Evolutionary conservation across 2,888 invertebrate genomes (phyloP).

Genomic region (Brachyopa scutellaris): DNA sequence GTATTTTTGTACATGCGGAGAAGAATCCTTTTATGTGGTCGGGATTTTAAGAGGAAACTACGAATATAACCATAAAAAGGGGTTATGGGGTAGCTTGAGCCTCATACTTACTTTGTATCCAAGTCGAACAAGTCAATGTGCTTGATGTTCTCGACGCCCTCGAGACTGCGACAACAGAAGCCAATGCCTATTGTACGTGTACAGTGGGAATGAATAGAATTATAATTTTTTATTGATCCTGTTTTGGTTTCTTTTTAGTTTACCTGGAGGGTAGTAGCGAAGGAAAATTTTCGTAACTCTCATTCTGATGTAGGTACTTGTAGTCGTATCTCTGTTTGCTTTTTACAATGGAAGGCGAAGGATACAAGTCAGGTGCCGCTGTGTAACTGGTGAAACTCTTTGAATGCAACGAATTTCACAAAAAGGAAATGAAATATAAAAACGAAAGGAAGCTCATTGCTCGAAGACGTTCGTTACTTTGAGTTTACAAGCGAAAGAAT

Average conservation of each 20-base stretch:
- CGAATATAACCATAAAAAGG: conserved; percentile 43
- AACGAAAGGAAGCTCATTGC: conserved; percentile 18
- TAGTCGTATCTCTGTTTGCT: too few relatives aligned
- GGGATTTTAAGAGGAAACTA: not conserved
- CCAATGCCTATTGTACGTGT: conserved; percentile 85
- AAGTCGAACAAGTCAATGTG: conserved; percentile 86
- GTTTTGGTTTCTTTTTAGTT: conserved; percentile 19
- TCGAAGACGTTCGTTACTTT: conserved; percentile 37
- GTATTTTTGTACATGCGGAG: conserved; percentile 7
- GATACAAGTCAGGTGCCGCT: conserved; percentile 35
- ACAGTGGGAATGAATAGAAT: conserved; percentile 8
- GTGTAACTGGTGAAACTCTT: conserved; percentile 2
- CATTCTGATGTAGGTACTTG: conserved; percentile 81
- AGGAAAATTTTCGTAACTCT: conserved; percentile 87
- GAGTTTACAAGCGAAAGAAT: not conserved
- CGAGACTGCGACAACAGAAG: conserved; percentile 85
- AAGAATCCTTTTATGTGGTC: conserved; percentile 4
- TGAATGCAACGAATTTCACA: conserved; percentile 31
- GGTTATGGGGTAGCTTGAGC: too few relatives aligned
- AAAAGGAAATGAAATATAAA: conserved; percentile 17
- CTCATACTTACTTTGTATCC: conserved; percentile 83
- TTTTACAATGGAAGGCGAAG: not conserved
- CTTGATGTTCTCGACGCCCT: conserved; percentile 84
- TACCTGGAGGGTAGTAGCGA: conserved; percentile 88
- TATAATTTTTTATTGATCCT: not conserved